These are phyloP conservation scores for Alviniconcha marisindica DNA, from an alignment of 1,140 invertebrate species.

Conservation along the genomic window DNA sequence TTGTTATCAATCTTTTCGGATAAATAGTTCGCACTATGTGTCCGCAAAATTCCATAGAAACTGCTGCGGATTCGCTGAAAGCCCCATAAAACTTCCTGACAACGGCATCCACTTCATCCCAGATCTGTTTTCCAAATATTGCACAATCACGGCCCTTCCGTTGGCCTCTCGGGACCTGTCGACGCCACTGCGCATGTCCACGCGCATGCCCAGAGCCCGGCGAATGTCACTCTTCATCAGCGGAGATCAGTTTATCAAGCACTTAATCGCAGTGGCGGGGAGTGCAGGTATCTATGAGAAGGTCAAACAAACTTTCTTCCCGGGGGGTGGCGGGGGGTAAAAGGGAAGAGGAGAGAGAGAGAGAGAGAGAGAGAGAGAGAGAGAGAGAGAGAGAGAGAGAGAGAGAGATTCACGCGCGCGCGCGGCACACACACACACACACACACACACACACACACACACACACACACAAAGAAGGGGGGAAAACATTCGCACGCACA, in stretches of 20 bases:
- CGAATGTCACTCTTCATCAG: constrained; percentile 15
- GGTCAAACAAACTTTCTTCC: not conserved
- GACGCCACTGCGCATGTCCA: not conserved
- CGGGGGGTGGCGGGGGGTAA: not conserved
- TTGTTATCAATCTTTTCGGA: too few species aligned
- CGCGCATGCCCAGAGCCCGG: constrained; percentile 1
- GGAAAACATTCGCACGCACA: too few species aligned
- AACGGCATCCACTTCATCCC: not conserved
- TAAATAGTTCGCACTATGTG: too few species aligned
- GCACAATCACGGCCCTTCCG: not conserved
- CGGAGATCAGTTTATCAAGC: constrained; percentile 15
- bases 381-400: not conserved
- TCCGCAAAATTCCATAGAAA: too few species aligned
- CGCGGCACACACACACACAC: not conserved
- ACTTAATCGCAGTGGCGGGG: not conserved
- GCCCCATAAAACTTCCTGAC: not conserved
- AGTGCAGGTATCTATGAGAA: not conserved
- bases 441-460: not conserved
- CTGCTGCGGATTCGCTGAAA: too few species aligned
- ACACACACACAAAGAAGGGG: not conserved
- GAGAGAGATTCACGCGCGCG: not conserved
- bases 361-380: not conserved
- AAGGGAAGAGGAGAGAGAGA: not conserved
- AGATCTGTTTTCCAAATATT: not conserved
- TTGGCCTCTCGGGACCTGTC: not conserved